phyloP scores from a whole-genome alignment of 2,113 vertebrate species.

The Amia ocellicauda region DNA sequence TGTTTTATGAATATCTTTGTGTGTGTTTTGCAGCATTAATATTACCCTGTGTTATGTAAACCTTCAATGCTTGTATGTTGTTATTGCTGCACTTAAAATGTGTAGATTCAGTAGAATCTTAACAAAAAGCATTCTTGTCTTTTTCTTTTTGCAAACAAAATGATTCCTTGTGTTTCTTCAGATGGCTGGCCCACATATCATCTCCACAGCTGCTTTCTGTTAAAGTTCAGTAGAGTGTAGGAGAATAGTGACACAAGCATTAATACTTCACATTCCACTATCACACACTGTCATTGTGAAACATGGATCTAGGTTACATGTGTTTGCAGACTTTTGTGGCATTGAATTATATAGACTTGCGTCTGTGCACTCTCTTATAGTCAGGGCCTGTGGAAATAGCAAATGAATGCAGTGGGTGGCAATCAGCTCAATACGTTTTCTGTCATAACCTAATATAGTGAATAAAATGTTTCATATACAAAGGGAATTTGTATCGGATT shows the following conservation, averaged over 20 bases:
- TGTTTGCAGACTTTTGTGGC: slow-evolving; percentile 77
- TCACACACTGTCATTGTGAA: slow-evolving; percentile 79
- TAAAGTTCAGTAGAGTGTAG: slow-evolving; percentile 81
- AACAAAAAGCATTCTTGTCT: slow-evolving; percentile 16
- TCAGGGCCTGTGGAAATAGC: slow-evolving; percentile 69
- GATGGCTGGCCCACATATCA: slow-evolving; percentile 79
- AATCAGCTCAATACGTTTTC: slow-evolving; percentile 3
- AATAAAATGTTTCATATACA: background rate
- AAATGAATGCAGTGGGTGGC: slow-evolving; percentile 63
- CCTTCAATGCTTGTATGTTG: background rate
- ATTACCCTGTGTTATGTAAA: background rate
- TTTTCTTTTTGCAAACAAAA: slow-evolving; percentile 56
- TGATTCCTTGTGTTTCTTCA: slow-evolving; percentile 81
- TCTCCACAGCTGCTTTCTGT: slow-evolving; percentile 82
- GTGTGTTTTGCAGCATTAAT: background rate
- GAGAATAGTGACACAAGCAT: slow-evolving; percentile 79
- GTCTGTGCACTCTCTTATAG: slow-evolving; percentile 5
- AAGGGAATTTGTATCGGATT: slow-evolving; percentile 25
- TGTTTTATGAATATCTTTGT: too few species aligned
- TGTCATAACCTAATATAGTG: slow-evolving; percentile 1
- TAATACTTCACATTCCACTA: slow-evolving; percentile 82
- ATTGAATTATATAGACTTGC: slow-evolving; percentile 7
- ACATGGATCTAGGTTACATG: slow-evolving; percentile 76
- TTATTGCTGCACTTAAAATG: background rate
- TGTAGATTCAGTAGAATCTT: slow-evolving; percentile 12